Conservation (phyloP, 2,797 vertebrate genomes). For the Peromyscus eremicus region DNA sequence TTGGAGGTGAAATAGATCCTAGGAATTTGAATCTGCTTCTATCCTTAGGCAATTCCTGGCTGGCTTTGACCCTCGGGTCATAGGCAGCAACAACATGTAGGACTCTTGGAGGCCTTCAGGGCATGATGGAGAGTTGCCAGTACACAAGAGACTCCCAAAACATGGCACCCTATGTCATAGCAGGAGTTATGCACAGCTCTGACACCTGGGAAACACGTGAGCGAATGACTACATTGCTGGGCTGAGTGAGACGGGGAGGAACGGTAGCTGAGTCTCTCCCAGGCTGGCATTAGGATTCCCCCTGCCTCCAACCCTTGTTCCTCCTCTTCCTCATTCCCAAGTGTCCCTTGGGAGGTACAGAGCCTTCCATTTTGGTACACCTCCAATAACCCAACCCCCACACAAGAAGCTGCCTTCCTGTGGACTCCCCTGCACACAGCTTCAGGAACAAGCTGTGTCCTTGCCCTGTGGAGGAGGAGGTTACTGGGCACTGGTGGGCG, state of each 20-base stretch:
- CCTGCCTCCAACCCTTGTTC: not conserved
- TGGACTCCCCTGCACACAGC: not conserved
- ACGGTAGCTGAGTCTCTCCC: not conserved
- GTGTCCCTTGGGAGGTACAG: not conserved
- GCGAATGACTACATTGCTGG: rapidly evolving
- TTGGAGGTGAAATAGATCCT: not conserved
- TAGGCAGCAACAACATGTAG: rapidly evolving
- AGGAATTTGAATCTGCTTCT: not conserved
- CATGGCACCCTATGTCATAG: not conserved
- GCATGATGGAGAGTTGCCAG: rapidly evolving
- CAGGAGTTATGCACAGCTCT: not conserved
- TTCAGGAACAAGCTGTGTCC: not conserved
- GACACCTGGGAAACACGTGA: not conserved
- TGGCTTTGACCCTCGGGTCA: not conserved
- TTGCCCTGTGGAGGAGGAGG: not conserved
- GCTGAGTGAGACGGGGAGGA: not conserved
- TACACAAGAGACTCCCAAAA: not conserved
- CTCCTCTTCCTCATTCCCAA: not conserved
- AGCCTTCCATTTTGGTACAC: not conserved
- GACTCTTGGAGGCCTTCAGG: not conserved
- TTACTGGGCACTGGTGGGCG: not conserved
- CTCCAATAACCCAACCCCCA: not conserved
- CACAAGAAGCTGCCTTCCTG: not conserved
- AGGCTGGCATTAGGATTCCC: not conserved
- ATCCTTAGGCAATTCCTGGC: not conserved